Evolutionary conservation across 2,797 vertebrate species (phyloP).

Genomic region (Aeoliscus strigatus): DNA sequence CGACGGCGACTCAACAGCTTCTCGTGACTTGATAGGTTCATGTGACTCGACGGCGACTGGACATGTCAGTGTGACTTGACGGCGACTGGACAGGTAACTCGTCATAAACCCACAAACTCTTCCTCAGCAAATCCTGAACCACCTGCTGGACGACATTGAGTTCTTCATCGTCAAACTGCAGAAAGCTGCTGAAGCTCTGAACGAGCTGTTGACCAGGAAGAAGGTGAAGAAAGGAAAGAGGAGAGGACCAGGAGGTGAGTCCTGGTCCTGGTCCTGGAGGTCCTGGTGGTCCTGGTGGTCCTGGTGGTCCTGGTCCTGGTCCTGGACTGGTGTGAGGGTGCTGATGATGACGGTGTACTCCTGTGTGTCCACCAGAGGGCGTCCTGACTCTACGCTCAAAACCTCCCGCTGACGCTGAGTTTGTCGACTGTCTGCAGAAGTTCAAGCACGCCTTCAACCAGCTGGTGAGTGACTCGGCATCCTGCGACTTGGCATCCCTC

Average conservation of each 20-base stretch:
- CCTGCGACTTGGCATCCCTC: too few species aligned
- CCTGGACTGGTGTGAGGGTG: too few species aligned
- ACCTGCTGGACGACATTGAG: conserved; percentile 95
- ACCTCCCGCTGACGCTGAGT: conserved; percentile 86
- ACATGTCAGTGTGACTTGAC: too few species aligned
- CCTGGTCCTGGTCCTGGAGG: too few species aligned
- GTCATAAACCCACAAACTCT: too few species aligned
- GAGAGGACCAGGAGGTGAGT: conserved; percentile 89
- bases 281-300: too few species aligned
- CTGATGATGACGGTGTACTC: too few species aligned
- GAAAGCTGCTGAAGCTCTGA: conserved; percentile 89
- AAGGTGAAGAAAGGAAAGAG: conserved; percentile 88
- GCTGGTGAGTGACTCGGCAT: conserved; percentile 86
- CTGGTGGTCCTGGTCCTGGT: too few species aligned
- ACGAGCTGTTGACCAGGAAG: conserved; percentile 87
- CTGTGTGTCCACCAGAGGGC: conserved; percentile 80
- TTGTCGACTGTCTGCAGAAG: conserved; percentile 93
- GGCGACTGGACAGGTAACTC: too few species aligned
- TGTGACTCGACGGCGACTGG: too few species aligned
- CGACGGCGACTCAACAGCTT: too few species aligned
- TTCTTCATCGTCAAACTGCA: conserved; percentile 93
- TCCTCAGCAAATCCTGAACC: conserved; percentile 93
- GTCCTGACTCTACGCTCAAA: conserved; percentile 90
- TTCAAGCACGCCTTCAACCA: conserved; percentile 98
- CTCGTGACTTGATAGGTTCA: too few species aligned